Percentiles rank a stretch among this genome's conserved stretches.
Evolutionary conservation across 1,140 invertebrate genomes (phyloP).

Genomic region (Acromyrmex charruanus): DNA sequence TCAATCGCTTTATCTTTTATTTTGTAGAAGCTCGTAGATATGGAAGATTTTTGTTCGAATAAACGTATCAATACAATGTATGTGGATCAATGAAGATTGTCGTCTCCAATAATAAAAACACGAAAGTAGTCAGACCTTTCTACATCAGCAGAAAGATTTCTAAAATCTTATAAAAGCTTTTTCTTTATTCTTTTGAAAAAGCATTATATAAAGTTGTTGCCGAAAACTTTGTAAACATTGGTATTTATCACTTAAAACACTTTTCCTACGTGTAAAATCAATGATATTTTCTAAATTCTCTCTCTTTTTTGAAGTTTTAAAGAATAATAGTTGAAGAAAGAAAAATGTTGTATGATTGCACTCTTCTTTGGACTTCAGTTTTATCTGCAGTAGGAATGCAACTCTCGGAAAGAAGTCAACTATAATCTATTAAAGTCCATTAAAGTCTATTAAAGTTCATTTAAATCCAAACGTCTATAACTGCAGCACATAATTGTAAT

Average conservation of each 20-base stretch:
- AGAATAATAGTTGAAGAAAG: neutral
- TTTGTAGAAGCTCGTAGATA: neutral
- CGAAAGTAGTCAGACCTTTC: neutral
- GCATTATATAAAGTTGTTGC: neutral
- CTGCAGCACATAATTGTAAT: neutral
- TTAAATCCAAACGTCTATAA: constrained; percentile 3
- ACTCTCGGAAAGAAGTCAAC: constrained; percentile 12
- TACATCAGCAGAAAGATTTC: neutral
- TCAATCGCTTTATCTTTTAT: neutral
- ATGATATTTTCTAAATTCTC: neutral
- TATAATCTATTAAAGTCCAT: constrained; percentile 9
- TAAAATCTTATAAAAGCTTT: neutral
- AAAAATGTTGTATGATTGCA: neutral
- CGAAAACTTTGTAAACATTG: constrained; percentile 7
- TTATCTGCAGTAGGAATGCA: neutral
- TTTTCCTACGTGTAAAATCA: neutral
- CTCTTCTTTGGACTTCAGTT: neutral
- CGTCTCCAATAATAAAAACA: constrained; percentile 7
- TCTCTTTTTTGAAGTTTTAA: neutral
- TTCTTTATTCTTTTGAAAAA: neutral
- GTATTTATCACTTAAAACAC: neutral
- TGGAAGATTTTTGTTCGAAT: constrained; percentile 24
- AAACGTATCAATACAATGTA: neutral
- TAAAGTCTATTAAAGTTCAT: constrained; percentile 16
- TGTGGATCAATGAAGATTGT: neutral